Evolutionary conservation across 2,888 invertebrate species (phyloP).

Genomic region (Ferrisia virgata): DNA sequence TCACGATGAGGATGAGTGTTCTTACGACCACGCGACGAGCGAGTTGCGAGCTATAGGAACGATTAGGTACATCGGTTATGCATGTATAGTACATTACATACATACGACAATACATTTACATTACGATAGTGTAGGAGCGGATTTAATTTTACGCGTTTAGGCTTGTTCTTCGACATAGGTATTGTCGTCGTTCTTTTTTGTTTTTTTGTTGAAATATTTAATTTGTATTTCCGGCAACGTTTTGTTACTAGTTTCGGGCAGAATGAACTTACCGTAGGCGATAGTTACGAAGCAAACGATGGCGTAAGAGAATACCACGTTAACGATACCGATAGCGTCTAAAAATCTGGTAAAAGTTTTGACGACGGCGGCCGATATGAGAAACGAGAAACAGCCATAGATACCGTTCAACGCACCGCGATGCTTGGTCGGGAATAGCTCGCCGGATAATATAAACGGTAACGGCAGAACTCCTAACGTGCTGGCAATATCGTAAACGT

Average conservation of each 20-base stretch:
- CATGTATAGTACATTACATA: too few species aligned
- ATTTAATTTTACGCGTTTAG: background rate
- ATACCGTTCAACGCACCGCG: constrained; percentile 32
- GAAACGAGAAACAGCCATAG: constrained; percentile 40
- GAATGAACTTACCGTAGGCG: constrained; percentile 29
- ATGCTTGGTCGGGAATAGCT: constrained; percentile 39
- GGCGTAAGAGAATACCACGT: constrained; percentile 28
- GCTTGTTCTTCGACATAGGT: constrained; percentile 11
- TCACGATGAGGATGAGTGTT: too few species aligned
- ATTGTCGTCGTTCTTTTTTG: background rate
- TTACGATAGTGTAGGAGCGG: too few species aligned
- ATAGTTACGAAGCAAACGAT: constrained; percentile 32
- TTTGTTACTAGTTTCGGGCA: constrained; percentile 36
- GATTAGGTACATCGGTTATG: too few species aligned
- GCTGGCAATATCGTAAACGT: constrained; percentile 36
- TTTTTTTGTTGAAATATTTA: constrained; percentile 32
- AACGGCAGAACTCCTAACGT: constrained; percentile 40
- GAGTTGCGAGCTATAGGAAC: too few species aligned
- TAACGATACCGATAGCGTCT: constrained; percentile 6
- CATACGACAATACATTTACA: too few species aligned
- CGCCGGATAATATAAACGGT: constrained; percentile 37
- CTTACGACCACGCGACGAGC: too few species aligned
- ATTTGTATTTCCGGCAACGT: constrained; percentile 40
- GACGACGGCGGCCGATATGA: constrained; percentile 38
- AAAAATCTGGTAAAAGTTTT: constrained; percentile 20